Evolutionary conservation across 2,113 vertebrate species (phyloP).

Genomic region (Cercocebus atys): DNA sequence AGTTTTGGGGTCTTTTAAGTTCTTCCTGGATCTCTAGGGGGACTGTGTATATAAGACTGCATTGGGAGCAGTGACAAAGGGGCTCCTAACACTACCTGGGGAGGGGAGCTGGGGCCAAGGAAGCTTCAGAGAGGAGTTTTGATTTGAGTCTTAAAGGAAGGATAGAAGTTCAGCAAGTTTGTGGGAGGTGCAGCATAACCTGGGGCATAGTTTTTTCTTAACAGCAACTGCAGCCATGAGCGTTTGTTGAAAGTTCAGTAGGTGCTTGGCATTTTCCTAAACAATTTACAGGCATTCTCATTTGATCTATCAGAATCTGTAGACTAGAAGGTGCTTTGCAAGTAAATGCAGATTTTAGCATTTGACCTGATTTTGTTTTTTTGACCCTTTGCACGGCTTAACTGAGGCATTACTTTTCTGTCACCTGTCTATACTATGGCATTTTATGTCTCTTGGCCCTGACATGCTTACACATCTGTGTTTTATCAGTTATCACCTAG

Average conservation of each 20-base stretch:
- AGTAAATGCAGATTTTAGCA: background rate
- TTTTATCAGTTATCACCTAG: background rate
- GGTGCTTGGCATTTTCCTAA: background rate
- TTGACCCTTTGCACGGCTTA: background rate
- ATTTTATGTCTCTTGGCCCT: background rate
- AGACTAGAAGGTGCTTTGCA: background rate
- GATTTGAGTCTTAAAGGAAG: background rate
- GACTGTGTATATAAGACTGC: background rate
- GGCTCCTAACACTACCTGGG: background rate
- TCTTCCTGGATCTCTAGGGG: background rate
- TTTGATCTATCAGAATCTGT: background rate
- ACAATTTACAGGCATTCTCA: background rate
- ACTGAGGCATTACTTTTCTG: background rate
- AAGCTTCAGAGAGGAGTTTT: background rate
- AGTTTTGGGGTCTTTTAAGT: background rate
- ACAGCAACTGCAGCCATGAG: background rate
- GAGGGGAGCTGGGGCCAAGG: background rate
- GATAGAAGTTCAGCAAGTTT: background rate
- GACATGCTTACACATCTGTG: background rate
- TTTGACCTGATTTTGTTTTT: background rate
- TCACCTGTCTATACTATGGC: background rate
- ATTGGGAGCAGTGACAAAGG: background rate
- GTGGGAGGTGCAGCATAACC: no score
- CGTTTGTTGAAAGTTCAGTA: background rate
- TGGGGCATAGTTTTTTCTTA: background rate